These are phyloP conservation scores for Myripristis jacobus DNA, from an alignment of 2,797 vertebrate species.

Conservation along the genomic window DNA sequence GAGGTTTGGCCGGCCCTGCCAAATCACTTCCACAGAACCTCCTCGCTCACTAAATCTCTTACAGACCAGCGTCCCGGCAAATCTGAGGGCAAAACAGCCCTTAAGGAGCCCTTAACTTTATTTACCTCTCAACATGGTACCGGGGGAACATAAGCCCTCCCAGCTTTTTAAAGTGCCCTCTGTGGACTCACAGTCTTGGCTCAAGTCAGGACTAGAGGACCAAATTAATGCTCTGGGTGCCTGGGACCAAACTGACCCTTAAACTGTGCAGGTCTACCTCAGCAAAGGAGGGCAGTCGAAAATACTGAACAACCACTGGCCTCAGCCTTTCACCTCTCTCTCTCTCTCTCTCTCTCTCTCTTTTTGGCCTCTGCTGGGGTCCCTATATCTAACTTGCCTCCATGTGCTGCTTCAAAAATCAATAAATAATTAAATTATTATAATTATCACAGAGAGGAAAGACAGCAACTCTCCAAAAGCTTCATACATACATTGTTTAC, in stretches of 20 bases:
- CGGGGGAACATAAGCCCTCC: slow-evolving; percentile 22
- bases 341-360: no score
- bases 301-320: slow-evolving; percentile 2
- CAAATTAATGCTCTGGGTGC: slow-evolving; percentile 57
- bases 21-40: slow-evolving; percentile 75
- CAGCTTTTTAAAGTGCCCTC: slow-evolving; percentile 55
- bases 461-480: not conserved
- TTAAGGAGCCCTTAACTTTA: slow-evolving; percentile 66
- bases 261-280: slow-evolving; percentile 36
- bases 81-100: slow-evolving; percentile 58
- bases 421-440: no score
- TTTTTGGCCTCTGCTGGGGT: not conserved
- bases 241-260: slow-evolving; percentile 51
- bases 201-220: slow-evolving; percentile 49
- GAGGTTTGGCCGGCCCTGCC: slow-evolving; percentile 59
- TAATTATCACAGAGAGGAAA: not conserved
- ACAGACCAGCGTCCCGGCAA: slow-evolving; percentile 58
- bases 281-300: slow-evolving; percentile 3
- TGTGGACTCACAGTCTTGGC: slow-evolving; percentile 54
- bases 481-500: not conserved
- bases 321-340: slow-evolving; percentile 2
- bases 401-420: no score
- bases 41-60: slow-evolving; percentile 70
- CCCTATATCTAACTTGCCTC: not conserved
- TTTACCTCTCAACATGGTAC: slow-evolving; percentile 69